A percentile compares a stretch with the other conserved stretches of the same genome.
Conservation (phyloP, 2,888 invertebrate species). For the Rugalucina vietnamica region DNA sequence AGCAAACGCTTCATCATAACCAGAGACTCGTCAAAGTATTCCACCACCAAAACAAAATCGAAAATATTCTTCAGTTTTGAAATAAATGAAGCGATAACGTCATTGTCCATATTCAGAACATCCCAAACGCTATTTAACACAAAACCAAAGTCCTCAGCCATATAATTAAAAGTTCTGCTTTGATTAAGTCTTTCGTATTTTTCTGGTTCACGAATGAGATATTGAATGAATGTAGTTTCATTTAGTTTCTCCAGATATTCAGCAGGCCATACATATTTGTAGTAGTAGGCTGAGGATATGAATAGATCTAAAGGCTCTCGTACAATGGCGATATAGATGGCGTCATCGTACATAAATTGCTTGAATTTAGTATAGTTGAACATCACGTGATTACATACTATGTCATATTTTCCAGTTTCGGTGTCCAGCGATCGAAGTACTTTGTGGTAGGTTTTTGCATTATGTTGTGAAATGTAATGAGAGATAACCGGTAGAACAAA, state of each 20-base stretch:
- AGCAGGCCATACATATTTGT: background rate
- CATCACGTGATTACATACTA: constrained; percentile 3
- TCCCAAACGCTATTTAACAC: background rate
- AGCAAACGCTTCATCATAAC: too few relatives aligned
- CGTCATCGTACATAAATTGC: background rate
- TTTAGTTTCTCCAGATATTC: background rate
- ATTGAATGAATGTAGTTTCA: background rate
- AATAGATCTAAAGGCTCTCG: background rate
- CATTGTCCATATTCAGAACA: background rate
- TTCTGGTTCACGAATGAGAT: constrained; percentile 10
- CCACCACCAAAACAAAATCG: too few relatives aligned
- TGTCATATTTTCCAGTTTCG: background rate
- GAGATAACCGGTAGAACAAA: background rate
- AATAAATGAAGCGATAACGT: background rate
- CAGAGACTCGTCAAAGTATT: too few relatives aligned
- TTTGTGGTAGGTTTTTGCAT: background rate
- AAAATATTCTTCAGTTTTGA: constrained; percentile 3
- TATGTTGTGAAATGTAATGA: background rate
- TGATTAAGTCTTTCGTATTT: background rate
- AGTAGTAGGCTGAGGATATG: background rate
- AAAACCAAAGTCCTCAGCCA: constrained; percentile 28
- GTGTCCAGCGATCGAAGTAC: background rate
- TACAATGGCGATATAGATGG: constrained; percentile 8
- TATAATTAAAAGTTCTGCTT: constrained; percentile 15
- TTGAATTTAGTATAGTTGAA: background rate